phyloP scores from a whole-genome alignment of 2,888 invertebrate genomes.

The Aspidiotus rigidus region DNA sequence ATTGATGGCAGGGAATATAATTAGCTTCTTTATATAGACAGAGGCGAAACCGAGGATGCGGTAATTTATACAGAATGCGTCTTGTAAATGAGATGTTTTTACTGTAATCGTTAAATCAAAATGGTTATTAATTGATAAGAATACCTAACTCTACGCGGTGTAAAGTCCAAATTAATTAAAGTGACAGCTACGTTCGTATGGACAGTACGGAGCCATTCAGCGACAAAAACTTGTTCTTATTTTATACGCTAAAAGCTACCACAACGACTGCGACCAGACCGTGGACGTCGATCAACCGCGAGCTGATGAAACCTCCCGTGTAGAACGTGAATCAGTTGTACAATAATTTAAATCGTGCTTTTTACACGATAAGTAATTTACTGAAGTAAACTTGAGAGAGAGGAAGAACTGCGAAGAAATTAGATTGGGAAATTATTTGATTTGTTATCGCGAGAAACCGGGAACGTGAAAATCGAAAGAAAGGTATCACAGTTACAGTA shows the following conservation, averaged over 20 bases:
- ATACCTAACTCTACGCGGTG: slow-evolving; percentile 1
- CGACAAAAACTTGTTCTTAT: too few species aligned
- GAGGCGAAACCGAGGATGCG: not conserved
- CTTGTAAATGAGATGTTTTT: slow-evolving; percentile 4
- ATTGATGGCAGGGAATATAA: not conserved
- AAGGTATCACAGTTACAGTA: not conserved
- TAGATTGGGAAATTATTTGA: too few species aligned
- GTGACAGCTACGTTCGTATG: not conserved
- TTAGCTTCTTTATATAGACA: not conserved
- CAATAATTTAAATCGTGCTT: too few species aligned
- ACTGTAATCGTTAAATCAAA: slow-evolving; percentile 2
- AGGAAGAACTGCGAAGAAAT: too few species aligned
- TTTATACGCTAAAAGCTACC: too few species aligned
- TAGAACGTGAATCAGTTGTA: too few species aligned
- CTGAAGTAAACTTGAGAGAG: too few species aligned
- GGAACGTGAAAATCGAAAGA: not conserved
- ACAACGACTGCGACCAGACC: too few species aligned
- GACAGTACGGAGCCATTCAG: not conserved
- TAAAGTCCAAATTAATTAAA: slow-evolving; percentile 1
- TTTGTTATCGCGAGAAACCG: too few species aligned
- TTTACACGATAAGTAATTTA: too few species aligned
- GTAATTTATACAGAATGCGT: not conserved
- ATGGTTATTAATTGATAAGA: slow-evolving; percentile 4
- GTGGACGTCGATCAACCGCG: too few species aligned
- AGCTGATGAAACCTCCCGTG: too few species aligned